Base-by-base conservation (phyloP, 1,140 invertebrate genomes). In the Venturia canescens region DNA sequence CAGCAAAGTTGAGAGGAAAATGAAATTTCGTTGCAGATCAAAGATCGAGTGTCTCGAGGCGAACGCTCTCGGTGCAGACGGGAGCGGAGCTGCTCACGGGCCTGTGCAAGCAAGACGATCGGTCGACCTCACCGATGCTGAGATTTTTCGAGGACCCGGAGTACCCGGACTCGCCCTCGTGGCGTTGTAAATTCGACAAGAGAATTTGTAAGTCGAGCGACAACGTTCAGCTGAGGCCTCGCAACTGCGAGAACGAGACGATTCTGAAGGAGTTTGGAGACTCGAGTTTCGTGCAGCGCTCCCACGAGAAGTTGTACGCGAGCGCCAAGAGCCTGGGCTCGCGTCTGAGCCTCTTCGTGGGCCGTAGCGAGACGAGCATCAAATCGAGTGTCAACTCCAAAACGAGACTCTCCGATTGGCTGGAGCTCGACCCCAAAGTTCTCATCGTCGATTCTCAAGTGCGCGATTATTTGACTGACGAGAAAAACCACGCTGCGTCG, bases 11-110 rank as follows among this genome's bases (percentile, higher is more conserved):
- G n/a, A n/a, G 67, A n/a, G 31, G 9, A 16, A 6, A 50, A 57
- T 53, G 18, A 53, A 63, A 27, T 26, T 7, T 70, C 11, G n/a
- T 60, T 82, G 44, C 50, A 50, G 66, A 69, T 27, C 53, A 31
- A 57, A 27, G 80, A 76, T 31, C 72, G 9, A 83, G 75, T 31
- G 48, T 85, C 15, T 81, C 82, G 34, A 86, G 86, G 80, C 85
- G 91, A 48, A 90, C 91, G 2, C 63, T 92, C n/a, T 92, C 91
- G 9, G 91, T 91, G 48, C 92, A 93, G 85, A 93, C 92, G 0
- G 90, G 90, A 27, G 82, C 79, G 48, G 92, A 93, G 66, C 78
- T 92, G 18, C 78, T 93, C 53, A 85, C 89, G 70, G 88, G 87
- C 71, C 70, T 92, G 7, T 83, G 76, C 21, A 77, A 84, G 26